phyloP scores from a whole-genome alignment of 2,888 invertebrate species.

The Blomia tropicalis region DNA sequence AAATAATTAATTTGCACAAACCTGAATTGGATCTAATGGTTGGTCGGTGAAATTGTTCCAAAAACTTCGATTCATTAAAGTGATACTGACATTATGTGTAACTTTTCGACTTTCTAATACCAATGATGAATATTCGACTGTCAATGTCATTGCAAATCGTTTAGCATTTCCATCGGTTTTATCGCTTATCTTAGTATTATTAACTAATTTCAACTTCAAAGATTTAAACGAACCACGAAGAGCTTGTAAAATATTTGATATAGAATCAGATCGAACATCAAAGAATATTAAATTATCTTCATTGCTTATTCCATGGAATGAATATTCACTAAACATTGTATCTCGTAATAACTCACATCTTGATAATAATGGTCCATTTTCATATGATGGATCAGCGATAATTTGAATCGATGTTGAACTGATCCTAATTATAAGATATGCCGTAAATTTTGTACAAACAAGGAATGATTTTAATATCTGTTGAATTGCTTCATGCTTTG shows the following conservation, averaged over 20 bases:
- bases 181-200: no score
- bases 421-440: neutral
- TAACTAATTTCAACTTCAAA: neutral
- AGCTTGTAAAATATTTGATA: neutral
- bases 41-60: neutral
- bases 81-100: neutral
- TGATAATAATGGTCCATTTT: neutral
- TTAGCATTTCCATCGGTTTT: neutral
- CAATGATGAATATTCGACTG: neutral
- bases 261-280: neutral
- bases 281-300: slow-evolving; percentile 5
- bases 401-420: neutral
- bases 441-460: neutral
- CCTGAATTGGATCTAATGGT: neutral
- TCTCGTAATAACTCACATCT: neutral
- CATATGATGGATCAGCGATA: neutral
- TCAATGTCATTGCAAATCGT: neutral
- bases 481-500: neutral
- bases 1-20: neutral
- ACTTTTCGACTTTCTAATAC: neutral
- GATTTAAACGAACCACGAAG: neutral
- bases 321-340: neutral
- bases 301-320: neutral
- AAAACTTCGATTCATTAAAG: neutral
- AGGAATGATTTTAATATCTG: neutral